Percentiles rank a stretch among this genome's conserved stretches.
phyloP scores from a whole-genome alignment of 2,113 vertebrate species.

The Herpailurus yagouaroundi region DNA sequence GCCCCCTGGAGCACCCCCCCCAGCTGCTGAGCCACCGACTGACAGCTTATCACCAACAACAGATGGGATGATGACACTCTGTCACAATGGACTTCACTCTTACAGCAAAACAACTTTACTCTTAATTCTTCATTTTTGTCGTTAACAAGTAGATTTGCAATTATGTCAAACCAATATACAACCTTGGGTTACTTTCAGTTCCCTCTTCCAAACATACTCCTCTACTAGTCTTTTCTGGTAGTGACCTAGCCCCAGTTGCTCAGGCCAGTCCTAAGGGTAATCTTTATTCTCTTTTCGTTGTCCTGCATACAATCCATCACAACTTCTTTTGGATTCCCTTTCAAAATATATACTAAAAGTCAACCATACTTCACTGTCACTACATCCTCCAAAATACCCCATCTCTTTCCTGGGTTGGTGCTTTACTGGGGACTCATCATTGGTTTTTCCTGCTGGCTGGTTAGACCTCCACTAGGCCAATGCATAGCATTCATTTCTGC shows the following conservation, averaged over 20 bases:
- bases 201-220: neutral
- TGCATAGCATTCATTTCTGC: neutral
- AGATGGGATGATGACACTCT: neutral
- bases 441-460: neutral
- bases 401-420: neutral
- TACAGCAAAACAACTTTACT: neutral
- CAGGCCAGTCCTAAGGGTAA: neutral
- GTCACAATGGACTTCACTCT: neutral
- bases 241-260: neutral
- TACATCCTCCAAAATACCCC: neutral
- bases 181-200: neutral
- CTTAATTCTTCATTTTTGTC: neutral
- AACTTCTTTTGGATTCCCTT: neutral
- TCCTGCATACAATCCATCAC: neutral
- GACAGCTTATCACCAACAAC: neutral
- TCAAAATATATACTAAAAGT: neutral
- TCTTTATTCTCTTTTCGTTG: neutral
- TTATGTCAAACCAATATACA: neutral
- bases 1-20: neutral
- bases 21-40: neutral
- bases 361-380: neutral
- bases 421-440: neutral
- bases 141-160: neutral
- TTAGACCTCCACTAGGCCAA: neutral
- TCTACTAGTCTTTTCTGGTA: neutral